These are phyloP conservation scores for Mastacembelus armatus DNA, from an alignment of 2,797 vertebrate genomes.

Conservation along the genomic window DNA sequence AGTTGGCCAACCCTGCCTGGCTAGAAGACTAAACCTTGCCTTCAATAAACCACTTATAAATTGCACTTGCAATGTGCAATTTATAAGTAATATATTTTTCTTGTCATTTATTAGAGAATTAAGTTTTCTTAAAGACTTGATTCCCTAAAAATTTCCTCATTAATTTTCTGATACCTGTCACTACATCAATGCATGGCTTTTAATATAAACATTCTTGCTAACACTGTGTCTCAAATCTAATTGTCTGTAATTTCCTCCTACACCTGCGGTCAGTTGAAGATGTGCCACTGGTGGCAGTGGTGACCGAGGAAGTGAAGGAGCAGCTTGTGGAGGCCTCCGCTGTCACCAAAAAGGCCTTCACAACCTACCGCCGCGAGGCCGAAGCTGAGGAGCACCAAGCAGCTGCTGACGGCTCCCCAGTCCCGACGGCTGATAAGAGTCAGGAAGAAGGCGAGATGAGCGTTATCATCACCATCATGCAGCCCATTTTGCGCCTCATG, in stretches of 20 bases:
- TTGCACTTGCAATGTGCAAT: too few relatives aligned
- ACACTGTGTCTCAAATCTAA: neutral
- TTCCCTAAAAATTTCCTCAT: too few relatives aligned
- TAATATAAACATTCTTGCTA: neutral
- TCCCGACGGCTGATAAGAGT: conserved; percentile 85
- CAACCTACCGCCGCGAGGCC: conserved; percentile 89
- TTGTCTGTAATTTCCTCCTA: conserved; percentile 12
- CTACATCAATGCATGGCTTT: neutral
- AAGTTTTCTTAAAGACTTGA: too few relatives aligned
- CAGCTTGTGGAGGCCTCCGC: conserved; percentile 93
- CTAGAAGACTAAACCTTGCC: too few relatives aligned
- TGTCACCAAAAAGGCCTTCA: conserved; percentile 93
- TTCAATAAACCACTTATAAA: too few relatives aligned
- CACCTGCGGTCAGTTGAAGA: conserved; percentile 85
- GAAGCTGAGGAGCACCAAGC: conserved; percentile 93
- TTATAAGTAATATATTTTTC: too few relatives aligned
- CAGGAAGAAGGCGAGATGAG: conserved; percentile 98
- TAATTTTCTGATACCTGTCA: too few relatives aligned
- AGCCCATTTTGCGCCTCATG: conserved; percentile 96
- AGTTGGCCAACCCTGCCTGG: too few relatives aligned
- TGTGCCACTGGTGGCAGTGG: conserved; percentile 81
- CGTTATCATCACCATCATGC: conserved; percentile 96
- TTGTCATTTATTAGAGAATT: too few relatives aligned
- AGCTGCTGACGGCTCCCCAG: conserved; percentile 80
- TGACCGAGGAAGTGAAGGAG: conserved; percentile 93